phyloP scores from a whole-genome alignment of 2,113 vertebrate species.

The Cinclus mexicanus region DNA sequence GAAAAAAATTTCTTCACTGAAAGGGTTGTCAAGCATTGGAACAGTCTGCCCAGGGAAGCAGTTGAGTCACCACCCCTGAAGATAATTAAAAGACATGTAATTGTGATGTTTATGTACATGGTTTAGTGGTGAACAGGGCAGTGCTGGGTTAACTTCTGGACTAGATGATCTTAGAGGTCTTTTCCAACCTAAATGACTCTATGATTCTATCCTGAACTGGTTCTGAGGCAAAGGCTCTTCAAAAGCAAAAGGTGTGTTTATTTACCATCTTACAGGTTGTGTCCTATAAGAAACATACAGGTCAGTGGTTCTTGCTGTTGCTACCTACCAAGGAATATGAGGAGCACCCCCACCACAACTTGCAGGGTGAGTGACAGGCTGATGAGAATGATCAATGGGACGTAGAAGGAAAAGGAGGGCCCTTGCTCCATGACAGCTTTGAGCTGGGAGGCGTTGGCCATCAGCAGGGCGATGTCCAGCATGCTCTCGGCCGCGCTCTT shows the following conservation, averaged over 20 bases:
- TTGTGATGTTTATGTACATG: neutral
- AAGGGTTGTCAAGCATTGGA: neutral
- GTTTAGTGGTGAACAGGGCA: neutral
- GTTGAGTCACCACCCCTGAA: neutral
- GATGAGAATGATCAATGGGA: slow-evolving; percentile 86
- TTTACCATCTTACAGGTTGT: neutral
- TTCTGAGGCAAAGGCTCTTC: neutral
- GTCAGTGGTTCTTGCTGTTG: neutral
- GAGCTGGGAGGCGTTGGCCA: slow-evolving; percentile 97
- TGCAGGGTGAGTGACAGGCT: slow-evolving; percentile 89
- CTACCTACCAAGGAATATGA: slow-evolving; percentile 93
- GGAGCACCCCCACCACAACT: slow-evolving; percentile 86
- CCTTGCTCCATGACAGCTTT: slow-evolving; percentile 92
- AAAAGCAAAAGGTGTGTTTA: neutral
- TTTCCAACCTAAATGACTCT: neutral
- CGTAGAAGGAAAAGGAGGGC: slow-evolving; percentile 80
- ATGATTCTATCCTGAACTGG: neutral
- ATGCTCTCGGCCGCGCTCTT: slow-evolving; percentile 96
- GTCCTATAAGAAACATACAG: neutral
- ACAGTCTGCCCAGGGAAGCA: neutral
- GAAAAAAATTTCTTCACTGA: neutral
- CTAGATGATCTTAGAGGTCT: neutral
- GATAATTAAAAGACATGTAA: neutral
- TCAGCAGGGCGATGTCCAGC: slow-evolving; percentile 94
- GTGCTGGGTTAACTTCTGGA: neutral